Conservation (phyloP, 2,888 invertebrate genomes). For the Standfussiana lucernea region DNA sequence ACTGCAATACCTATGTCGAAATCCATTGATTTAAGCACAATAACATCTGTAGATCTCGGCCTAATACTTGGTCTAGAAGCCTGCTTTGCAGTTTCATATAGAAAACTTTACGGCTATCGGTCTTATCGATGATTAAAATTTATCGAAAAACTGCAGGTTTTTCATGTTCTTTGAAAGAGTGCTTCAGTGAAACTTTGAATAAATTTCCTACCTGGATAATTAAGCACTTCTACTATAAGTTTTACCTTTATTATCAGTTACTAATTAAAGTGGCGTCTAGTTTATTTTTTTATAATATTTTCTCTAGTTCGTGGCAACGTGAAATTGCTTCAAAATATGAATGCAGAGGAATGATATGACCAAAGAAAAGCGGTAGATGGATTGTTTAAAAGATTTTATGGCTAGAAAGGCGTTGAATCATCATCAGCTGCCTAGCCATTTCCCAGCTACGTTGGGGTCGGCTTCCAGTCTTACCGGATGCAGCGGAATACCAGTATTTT, state of each 20-base stretch:
- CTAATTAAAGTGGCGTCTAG: not conserved
- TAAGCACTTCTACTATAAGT: constrained; percentile 2
- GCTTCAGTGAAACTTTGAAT: constrained; percentile 25
- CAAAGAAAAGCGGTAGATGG: too few relatives aligned
- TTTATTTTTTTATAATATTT: not conserved
- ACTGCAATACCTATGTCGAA: not conserved
- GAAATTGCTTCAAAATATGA: not conserved
- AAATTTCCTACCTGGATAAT: constrained; percentile 8
- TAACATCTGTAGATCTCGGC: not conserved
- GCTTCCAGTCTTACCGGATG: too few relatives aligned
- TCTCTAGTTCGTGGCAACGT: not conserved
- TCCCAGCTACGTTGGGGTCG: too few relatives aligned
- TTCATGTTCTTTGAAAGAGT: constrained; percentile 20
- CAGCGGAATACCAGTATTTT: too few relatives aligned
- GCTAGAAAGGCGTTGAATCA: not conserved
- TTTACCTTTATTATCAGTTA: constrained; percentile 9
- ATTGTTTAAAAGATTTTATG: not conserved
- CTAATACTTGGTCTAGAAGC: not conserved
- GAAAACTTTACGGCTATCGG: not conserved
- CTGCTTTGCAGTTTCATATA: not conserved
- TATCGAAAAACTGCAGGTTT: constrained; percentile 15
- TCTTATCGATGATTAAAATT: constrained; percentile 22
- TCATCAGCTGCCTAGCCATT: too few relatives aligned
- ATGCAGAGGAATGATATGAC: too few relatives aligned
- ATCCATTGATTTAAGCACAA: not conserved